Conservation (phyloP, 1,140 invertebrate species). For the Drosophila santomea region DNA sequence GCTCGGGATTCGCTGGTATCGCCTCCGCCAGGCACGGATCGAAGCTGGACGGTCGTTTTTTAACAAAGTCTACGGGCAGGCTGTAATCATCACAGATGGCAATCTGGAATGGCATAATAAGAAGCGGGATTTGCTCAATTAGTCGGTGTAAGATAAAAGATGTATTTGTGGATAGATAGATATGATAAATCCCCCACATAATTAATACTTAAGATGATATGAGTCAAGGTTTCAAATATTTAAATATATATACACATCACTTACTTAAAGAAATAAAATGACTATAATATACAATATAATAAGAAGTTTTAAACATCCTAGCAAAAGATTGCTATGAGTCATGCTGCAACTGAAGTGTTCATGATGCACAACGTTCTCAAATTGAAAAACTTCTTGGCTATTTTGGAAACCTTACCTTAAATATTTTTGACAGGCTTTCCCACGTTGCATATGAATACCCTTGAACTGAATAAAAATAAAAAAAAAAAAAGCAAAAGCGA, state of each 20-base stretch:
- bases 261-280: not conserved
- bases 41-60: constrained; percentile 87
- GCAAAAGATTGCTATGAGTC: too few species aligned
- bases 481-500: constrained; percentile 6
- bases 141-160: not conserved
- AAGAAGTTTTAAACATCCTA: too few species aligned
- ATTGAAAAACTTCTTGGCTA: constrained; percentile 17
- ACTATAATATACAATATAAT: too few species aligned
- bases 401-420: constrained; percentile 17
- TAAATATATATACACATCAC: not conserved
- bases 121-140: constrained; percentile 12
- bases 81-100: constrained; percentile 92
- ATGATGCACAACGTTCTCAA: too few species aligned
- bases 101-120: constrained; percentile 86
- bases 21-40: constrained; percentile 86
- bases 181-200: not conserved
- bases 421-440: not conserved
- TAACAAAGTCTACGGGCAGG: constrained; percentile 91
- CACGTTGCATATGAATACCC: constrained; percentile 15
- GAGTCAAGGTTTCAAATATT: constrained; percentile 2
- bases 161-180: not conserved
- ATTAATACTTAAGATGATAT: constrained; percentile 51
- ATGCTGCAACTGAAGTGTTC: too few species aligned
- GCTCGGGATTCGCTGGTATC: constrained; percentile 84
- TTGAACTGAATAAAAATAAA: constrained; percentile 17